phyloP scores from a whole-genome alignment of 2,888 invertebrate species.

The Odontocerum albicorne region DNA sequence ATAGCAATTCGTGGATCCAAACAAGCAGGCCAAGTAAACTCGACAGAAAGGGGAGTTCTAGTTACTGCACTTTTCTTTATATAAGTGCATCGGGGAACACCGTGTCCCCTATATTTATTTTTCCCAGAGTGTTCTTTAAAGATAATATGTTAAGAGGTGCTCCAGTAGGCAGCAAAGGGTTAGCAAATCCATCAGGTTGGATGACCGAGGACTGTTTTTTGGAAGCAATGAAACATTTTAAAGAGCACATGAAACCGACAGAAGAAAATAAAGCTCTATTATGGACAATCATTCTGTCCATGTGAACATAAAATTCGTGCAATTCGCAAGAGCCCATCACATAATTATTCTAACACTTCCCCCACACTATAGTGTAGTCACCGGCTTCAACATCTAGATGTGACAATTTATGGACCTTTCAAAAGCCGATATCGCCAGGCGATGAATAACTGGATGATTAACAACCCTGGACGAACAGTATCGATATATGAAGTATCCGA shows the following conservation, averaged over 20 bases:
- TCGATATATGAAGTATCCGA: no score
- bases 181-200: conserved; percentile 35
- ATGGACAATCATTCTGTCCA: conserved; percentile 36
- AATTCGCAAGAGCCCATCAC: conserved; percentile 33
- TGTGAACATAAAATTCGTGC: conserved; percentile 34
- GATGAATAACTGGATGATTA: conserved; percentile 36
- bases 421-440: conserved; percentile 19
- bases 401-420: conserved; percentile 33
- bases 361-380: conserved; percentile 36
- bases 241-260: conserved; percentile 35
- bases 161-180: conserved; percentile 33
- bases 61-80: conserved; percentile 37
- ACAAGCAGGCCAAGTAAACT: conserved; percentile 39
- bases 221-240: conserved; percentile 36
- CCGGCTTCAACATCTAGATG: conserved; percentile 34
- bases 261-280: conserved; percentile 36
- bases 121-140: conserved; percentile 35
- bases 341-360: conserved; percentile 34
- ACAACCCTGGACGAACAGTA: no score
- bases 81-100: conserved; percentile 36
- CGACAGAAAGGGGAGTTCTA: conserved; percentile 39
- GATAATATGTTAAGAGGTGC: conserved; percentile 35
- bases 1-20: conserved; percentile 39
- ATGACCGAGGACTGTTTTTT: conserved; percentile 36
- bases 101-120: no score